Percentiles rank a stretch among this genome's conserved stretches.
These are phyloP conservation scores for Lordiphosa collinella DNA, from an alignment of 1,140 invertebrate genomes.

Conservation along the genomic window DNA sequence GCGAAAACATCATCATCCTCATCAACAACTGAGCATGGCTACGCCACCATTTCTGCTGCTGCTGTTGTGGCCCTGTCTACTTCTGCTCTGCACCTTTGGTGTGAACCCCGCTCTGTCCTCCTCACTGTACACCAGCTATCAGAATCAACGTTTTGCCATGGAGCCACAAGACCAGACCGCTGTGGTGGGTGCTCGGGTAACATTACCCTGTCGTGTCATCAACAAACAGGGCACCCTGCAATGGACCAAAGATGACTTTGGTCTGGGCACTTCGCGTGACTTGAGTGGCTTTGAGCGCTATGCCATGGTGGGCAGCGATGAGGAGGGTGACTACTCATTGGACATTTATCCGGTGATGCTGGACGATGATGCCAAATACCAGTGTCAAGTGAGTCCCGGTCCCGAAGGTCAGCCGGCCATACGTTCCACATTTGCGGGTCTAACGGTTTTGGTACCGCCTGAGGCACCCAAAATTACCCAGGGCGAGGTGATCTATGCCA, in stretches of 20 bases:
- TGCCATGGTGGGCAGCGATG: conserved; percentile 89
- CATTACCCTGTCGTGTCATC: conserved; percentile 86
- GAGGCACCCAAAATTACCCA: conserved; percentile 87
- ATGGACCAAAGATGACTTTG: conserved; percentile 92
- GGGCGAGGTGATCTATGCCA: conserved; percentile 84
- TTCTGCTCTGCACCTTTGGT: conserved; percentile 7
- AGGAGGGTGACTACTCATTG: conserved; percentile 88
- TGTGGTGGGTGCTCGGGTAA: conserved; percentile 85
- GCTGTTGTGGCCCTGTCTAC: conserved; percentile 1
- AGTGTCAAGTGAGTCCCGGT: conserved; percentile 88
- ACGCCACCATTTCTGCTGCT: not conserved
- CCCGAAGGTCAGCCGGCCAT: conserved; percentile 84
- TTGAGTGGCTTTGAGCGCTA: conserved; percentile 89
- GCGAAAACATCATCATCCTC: no score
- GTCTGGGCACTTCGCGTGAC: conserved; percentile 87
- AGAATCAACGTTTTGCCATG: conserved; percentile 88
- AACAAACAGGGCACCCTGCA: conserved; percentile 89
- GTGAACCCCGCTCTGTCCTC: conserved; percentile 4
- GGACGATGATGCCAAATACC: conserved; percentile 88
- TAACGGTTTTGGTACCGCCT: conserved; percentile 88
- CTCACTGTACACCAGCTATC: conserved; percentile 61
- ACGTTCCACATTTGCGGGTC: conserved; percentile 84
- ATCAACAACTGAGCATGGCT: not conserved
- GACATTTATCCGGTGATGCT: conserved; percentile 87
- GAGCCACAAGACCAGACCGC: conserved; percentile 90